Conservation (phyloP, 2,888 invertebrate genomes). For the Drosophila kambysellisi region DNA sequence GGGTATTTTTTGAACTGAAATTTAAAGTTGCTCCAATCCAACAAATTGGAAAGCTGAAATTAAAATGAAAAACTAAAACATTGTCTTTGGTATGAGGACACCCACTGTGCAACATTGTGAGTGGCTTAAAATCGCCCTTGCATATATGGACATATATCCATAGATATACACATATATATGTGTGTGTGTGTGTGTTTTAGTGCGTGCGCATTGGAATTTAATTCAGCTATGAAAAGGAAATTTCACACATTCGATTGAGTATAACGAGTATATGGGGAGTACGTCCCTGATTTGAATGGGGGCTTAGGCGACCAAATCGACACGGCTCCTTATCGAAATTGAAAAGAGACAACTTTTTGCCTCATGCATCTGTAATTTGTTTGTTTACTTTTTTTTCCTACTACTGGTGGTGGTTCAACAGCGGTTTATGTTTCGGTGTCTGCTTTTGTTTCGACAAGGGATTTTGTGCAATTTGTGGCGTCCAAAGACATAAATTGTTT, state of each 20-base stretch:
- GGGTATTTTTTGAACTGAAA: neutral
- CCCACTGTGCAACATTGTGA: slow-evolving; percentile 41
- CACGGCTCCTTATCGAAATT: slow-evolving; percentile 64
- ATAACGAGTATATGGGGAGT: slow-evolving; percentile 36
- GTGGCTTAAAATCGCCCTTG: slow-evolving; percentile 20
- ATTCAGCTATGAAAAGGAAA: slow-evolving; percentile 67
- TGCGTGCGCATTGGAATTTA: slow-evolving; percentile 64
- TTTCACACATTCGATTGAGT: slow-evolving; percentile 65
- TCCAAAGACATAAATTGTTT: slow-evolving; percentile 74
- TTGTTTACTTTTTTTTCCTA: slow-evolving; percentile 20
- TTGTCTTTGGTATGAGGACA: neutral
- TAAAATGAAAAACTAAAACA: slow-evolving; percentile 8
- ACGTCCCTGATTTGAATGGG: slow-evolving; percentile 47
- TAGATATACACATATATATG: slow-evolving; percentile 6
- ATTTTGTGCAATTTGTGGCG: slow-evolving; percentile 55
- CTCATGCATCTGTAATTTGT: slow-evolving; percentile 40
- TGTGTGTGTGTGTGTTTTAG: slow-evolving; percentile 12
- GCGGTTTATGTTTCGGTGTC: slow-evolving; percentile 2
- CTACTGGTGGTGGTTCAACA: neutral
- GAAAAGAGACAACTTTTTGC: slow-evolving; percentile 44
- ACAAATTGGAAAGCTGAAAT: neutral
- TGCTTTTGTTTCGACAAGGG: slow-evolving; percentile 5
- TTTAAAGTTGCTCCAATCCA: neutral
- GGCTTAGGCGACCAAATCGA: slow-evolving; percentile 43
- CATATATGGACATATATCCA: slow-evolving; percentile 20